Conservation (phyloP, 2,888 invertebrate species). For the Choreutis nemorana region DNA sequence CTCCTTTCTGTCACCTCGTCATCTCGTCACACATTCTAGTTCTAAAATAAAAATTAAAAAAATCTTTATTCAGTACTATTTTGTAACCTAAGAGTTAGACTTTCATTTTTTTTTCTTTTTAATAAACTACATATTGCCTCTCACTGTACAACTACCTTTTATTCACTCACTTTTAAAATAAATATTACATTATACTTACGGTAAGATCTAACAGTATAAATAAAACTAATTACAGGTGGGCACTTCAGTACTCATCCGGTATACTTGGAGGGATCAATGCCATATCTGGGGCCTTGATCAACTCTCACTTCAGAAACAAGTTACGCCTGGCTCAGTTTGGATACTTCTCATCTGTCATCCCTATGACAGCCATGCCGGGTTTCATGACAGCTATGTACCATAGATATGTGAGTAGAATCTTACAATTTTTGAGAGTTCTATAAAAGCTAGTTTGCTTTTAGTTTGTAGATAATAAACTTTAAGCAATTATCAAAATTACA, state of each 20-base stretch:
- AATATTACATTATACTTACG: background rate
- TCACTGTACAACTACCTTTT: too few relatives aligned
- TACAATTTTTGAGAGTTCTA: background rate
- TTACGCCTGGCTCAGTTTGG: conserved; percentile 69
- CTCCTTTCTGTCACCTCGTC: too few relatives aligned
- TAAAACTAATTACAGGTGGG: conserved; percentile 32
- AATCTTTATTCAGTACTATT: too few relatives aligned
- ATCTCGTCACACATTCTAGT: too few relatives aligned
- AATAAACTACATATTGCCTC: too few relatives aligned
- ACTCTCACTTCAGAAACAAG: conserved; percentile 68
- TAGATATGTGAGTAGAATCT: conserved; percentile 52
- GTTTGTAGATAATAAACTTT: background rate
- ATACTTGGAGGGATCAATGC: conserved; percentile 60
- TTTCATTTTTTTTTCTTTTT: too few relatives aligned
- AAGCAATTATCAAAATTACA: background rate
- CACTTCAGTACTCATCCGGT: conserved; percentile 52
- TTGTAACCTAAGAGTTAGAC: too few relatives aligned
- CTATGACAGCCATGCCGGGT: conserved; percentile 68
- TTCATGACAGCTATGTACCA: conserved; percentile 62
- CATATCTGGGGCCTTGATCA: conserved; percentile 66
- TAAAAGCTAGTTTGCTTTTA: background rate
- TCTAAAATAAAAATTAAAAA: too few relatives aligned
- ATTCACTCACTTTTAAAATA: too few relatives aligned
- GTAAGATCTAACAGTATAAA: background rate
- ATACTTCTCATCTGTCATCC: conserved; percentile 66